phyloP scores from a whole-genome alignment of 2,888 invertebrate genomes.

The Trypoxylon attenuatum region DNA sequence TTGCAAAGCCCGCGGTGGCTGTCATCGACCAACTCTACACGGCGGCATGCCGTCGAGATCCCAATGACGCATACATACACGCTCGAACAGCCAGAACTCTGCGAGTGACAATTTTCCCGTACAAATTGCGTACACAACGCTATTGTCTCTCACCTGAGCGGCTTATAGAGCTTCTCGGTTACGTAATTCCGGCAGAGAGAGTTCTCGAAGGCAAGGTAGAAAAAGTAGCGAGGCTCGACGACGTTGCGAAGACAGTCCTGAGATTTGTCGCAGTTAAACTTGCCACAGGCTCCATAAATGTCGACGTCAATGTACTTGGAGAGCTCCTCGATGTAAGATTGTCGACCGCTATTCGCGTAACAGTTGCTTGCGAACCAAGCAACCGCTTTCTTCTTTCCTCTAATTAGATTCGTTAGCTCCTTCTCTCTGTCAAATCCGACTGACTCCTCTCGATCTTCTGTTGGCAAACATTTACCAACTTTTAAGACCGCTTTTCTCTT shows the following conservation, averaged over 20 bases:
- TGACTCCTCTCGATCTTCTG: constrained; percentile 4
- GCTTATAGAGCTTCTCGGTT: constrained; percentile 80
- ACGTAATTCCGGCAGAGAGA: constrained; percentile 82
- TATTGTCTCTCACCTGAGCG: constrained; percentile 77
- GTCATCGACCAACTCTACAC: constrained; percentile 16
- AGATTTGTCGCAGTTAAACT: constrained; percentile 72
- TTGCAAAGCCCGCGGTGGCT: constrained; percentile 7
- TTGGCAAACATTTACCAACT: not conserved
- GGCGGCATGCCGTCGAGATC: no score
- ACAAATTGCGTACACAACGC: constrained; percentile 48
- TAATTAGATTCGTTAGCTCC: constrained; percentile 10
- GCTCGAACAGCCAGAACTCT: not conserved
- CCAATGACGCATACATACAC: not conserved
- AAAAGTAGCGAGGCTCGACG: constrained; percentile 79
- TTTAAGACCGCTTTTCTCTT: no score
- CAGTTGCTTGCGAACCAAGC: constrained; percentile 79
- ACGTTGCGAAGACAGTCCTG: constrained; percentile 68
- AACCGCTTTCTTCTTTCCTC: constrained; percentile 75
- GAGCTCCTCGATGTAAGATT: constrained; percentile 75
- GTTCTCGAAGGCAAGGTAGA: constrained; percentile 84
- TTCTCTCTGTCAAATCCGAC: not conserved
- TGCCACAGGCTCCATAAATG: constrained; percentile 80
- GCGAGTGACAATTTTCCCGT: constrained; percentile 35
- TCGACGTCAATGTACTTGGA: constrained; percentile 78
- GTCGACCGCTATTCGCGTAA: constrained; percentile 73